Base-by-base conservation (phyloP, 92 coral and sea anemone species). In the Nematostella vectensis region DNA sequence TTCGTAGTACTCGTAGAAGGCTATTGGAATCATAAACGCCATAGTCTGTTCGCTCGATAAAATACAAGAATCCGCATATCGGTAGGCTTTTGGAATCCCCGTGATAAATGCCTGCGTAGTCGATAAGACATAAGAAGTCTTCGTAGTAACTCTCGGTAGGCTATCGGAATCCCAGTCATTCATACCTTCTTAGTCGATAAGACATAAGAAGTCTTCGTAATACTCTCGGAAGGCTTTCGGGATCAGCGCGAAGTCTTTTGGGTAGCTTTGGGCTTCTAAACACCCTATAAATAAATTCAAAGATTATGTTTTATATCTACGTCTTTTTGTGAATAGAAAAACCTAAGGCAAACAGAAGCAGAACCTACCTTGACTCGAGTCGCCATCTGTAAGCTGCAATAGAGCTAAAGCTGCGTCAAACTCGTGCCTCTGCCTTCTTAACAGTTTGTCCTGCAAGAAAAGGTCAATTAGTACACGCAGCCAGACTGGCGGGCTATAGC, bases 391-490 rank as follows among this genome's bases (percentile, higher is more conserved):
- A 1, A 78, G 29, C 25, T 65, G 54, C 53, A 59, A 60, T 19
- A 79, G 30, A 1, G 80, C 87, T 43, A 70, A 31, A 18, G 69
- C 31, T 1, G 74, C 79, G 30, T 83, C 94, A 65, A 59, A 58
- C 47, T 83, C 94, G 27, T 71, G 60, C n/a, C 31, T 79, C 27
- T 83, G 94, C 4, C 94, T 73, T 25, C 39, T 50, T 20, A 79
- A 57, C 44, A 79, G 60, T 49, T 74, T 68, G 3, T 43, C 43
- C 94, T 83, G 48, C 18, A 18, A 28, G 13, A 11, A 45, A 16
- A 24, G 58, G 57, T 6, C 43, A 0, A 45, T 1, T 15, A 25
- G 15, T 16, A 36, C 0, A 45, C 0, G 19, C 21, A 25, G 22
- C 11, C 11, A 50, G 24, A 39, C 21, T 17, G 30, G 31, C 17